Evolutionary conservation across 2,888 invertebrate genomes (phyloP), one percentile per base, ranked within the genome.

Genomic region (Syrphus vitripennis): DNA sequence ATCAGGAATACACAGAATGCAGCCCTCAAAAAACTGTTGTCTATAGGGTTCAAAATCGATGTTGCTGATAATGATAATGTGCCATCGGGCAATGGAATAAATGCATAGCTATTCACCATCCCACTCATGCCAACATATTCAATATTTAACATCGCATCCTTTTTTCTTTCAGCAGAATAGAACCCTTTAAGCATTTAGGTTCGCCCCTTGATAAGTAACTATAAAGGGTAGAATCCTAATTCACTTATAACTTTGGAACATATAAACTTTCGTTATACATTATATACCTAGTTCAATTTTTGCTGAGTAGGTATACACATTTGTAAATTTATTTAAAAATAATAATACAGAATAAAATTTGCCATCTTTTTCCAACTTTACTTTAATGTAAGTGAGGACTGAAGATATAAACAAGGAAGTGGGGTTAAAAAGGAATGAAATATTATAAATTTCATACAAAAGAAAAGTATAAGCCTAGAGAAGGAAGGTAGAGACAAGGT

Each of bases 311-410:
- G 7, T 12, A 57, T 24, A 26, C 16, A 24, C 50, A 70, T 86
- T 81, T 72, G 61, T 40, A 86, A 81, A 86, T 81, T 86, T 86
- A 86, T 86, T 81, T 81, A 86, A 74, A 86, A 81, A 77, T 81
- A 86, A 77, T 81, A 86, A 77, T 81, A 67, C 76, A 72, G 77
- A 77, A 81, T 86, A 82, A 81, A 86, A 81, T 86, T 81, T 81
- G 72, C 55, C 59, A 75, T 82, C 77, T 72, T 84, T 69, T 81
- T 69, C 72, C 14, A 67, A 70, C 71, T 69, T 61, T 61, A 77
- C 63, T 86, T 72, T 37, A 31, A 59, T 6, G 61, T 61, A 70
- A 24, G 45, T 31, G 31, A 55, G 53, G 57, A 24, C 48, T 31
- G 31, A 55, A 45, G 57, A 55, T 16, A 70, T 24, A 80, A 65